Evolutionary conservation across 1,140 invertebrate genomes (phyloP), one percentile per base, ranked within the genome.

Genomic region (Drosophila pandora): DNA sequence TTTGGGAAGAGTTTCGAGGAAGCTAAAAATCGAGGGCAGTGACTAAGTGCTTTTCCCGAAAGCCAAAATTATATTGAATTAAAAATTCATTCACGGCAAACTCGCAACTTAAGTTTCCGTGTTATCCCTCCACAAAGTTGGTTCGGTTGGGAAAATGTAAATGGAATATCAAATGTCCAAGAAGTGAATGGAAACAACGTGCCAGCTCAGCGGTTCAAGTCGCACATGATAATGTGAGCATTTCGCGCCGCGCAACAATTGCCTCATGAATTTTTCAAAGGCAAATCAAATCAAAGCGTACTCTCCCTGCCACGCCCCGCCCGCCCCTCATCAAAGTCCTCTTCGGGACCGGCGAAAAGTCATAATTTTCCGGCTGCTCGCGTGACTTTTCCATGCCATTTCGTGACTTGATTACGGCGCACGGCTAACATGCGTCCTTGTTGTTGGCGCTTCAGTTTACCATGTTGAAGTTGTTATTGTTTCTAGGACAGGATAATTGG

Each of bases 351-450:
- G 21, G 55, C 25, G 23, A 55, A 50, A 71, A 87, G 68, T 82
- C 81, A 85, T 85, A 85, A 87, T 87, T 88, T 88, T 87, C 74
- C 63, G 78, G 64, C 75, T 71, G 74, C 75, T 79, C 70, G 82
- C 83, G 82, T 85, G 82, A 85, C 82, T 85, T 82, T 81, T 64
- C 50, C 69, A 63, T 70, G 48, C 56, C 61, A 82, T 85, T 85
- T 81, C 81, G 83, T 85, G 83, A 82, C 83, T 85, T 64, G 78
- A 85, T 82, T 85, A 88, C 52, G 47, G 57, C 69, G 58, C 61
- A 67, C 60, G 65, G 65, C 57, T 62, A 79, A 76, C 67, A 81
- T 78, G 63, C 60, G 58, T 76, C 58, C 57, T 76, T 61, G 58
- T 81, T 58, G 39, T 76, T 53, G 17, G 22, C 60, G 30, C 10